These are phyloP conservation scores for Myrmecophaga tridactyla DNA, from an alignment of 2,113 vertebrate genomes.

Conservation along the genomic window DNA sequence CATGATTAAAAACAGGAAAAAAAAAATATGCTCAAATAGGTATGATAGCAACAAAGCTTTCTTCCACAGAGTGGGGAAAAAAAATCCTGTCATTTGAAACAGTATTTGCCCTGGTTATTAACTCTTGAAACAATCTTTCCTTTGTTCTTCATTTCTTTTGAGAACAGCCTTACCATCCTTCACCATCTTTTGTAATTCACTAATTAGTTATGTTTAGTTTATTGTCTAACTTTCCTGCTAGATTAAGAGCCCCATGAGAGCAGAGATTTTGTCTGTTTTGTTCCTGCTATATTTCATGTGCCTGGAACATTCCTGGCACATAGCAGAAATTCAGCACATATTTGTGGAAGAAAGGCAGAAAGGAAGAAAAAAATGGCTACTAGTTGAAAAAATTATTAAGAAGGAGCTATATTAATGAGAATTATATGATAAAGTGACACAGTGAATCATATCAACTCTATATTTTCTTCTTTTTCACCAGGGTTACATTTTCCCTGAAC, in stretches of 20 bases:
- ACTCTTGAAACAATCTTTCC: neutral
- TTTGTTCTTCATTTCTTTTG: neutral
- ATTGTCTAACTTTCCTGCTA: neutral
- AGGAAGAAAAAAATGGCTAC: neutral
- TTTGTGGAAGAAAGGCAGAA: neutral
- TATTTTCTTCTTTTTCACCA: neutral
- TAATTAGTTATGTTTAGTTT: neutral
- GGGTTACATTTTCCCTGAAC: neutral
- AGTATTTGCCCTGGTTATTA: neutral
- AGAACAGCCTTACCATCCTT: neutral
- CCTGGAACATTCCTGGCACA: no score
- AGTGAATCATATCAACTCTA: neutral
- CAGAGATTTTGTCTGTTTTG: no score
- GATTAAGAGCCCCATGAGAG: neutral
- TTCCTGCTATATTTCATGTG: no score
- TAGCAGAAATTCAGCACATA: neutral
- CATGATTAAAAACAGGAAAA: neutral
- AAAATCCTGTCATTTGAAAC: neutral
- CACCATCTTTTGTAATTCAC: neutral
- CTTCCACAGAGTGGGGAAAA: neutral
- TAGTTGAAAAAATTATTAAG: neutral
- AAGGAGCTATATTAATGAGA: neutral
- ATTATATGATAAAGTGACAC: neutral
- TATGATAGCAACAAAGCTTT: neutral
- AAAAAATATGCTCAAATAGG: neutral